These are phyloP conservation scores for Hassar affinis DNA, from an alignment of 2,113 vertebrate species.

Conservation along the genomic window DNA sequence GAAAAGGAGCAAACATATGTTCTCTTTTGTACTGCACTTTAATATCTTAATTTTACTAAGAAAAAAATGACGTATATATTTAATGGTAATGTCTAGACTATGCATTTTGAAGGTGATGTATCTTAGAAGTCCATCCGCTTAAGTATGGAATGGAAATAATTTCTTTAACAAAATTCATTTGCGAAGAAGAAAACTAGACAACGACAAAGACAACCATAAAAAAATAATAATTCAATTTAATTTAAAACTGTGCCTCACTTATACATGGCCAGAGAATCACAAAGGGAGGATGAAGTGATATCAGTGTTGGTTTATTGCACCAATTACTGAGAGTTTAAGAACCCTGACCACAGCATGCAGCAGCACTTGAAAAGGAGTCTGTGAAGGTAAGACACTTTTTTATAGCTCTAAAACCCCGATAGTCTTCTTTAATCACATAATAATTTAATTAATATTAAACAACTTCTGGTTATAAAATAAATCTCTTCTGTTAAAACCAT, in stretches of 20 bases:
- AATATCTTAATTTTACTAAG: neutral
- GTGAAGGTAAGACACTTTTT: constrained; percentile 58
- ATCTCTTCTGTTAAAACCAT: neutral
- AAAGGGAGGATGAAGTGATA: constrained; percentile 16
- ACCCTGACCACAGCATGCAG: neutral
- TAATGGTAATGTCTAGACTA: neutral
- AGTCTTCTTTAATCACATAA: neutral
- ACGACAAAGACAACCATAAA: neutral
- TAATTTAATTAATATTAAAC: neutral
- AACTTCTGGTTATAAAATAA: neutral
- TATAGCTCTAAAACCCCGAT: neutral
- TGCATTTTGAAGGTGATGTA: neutral
- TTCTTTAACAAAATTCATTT: neutral
- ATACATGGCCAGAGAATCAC: neutral
- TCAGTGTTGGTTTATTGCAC: constrained; percentile 58
- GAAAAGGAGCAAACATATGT: neutral
- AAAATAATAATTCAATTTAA: no score
- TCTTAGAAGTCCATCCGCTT: neutral
- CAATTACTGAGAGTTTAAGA: constrained; percentile 61
- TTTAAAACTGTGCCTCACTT: neutral
- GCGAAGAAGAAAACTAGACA: neutral
- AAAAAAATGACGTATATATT: neutral
- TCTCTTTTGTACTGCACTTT: neutral
- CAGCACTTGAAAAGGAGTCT: constrained; percentile 58
- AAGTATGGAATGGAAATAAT: neutral